phyloP scores from a whole-genome alignment of 2,797 vertebrate genomes.

The Glyptemys insculpta region DNA sequence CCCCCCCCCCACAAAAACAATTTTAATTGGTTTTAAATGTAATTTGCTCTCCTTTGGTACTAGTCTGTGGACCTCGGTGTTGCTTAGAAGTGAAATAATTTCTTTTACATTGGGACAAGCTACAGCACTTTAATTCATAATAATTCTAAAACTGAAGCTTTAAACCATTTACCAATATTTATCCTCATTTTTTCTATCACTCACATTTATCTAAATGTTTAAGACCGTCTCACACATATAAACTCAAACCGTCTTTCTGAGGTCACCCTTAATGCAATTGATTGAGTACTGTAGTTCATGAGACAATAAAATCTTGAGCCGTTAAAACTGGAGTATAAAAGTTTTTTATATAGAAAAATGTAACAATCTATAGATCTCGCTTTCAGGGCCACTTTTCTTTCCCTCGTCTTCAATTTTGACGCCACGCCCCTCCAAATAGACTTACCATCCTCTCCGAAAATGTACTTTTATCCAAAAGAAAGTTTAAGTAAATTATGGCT shows the following conservation, averaged over 20 bases:
- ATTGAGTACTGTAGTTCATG: background rate
- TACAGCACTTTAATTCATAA: too few species aligned
- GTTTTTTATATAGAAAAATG: background rate
- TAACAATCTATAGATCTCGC: background rate
- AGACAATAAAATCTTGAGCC: background rate
- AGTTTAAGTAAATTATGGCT: slow-evolving; percentile 52
- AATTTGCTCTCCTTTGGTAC: background rate
- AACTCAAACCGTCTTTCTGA: background rate
- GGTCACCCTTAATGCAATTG: background rate
- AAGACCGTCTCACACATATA: background rate
- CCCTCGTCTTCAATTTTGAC: background rate
- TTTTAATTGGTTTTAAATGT: background rate
- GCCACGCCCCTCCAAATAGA: background rate
- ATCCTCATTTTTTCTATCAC: rapidly evolving
- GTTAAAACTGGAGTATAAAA: background rate
- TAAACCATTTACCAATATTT: background rate
- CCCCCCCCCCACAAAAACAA: background rate
- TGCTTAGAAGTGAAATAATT: background rate
- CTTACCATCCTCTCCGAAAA: background rate
- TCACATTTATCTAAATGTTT: background rate
- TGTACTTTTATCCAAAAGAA: background rate
- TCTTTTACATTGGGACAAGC: background rate
- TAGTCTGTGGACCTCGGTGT: background rate
- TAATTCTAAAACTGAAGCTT: background rate
- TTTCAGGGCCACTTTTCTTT: background rate